These are phyloP conservation scores for Sebastes goodei DNA, from an alignment of 2,797 vertebrate genomes.

Conservation along the genomic window DNA sequence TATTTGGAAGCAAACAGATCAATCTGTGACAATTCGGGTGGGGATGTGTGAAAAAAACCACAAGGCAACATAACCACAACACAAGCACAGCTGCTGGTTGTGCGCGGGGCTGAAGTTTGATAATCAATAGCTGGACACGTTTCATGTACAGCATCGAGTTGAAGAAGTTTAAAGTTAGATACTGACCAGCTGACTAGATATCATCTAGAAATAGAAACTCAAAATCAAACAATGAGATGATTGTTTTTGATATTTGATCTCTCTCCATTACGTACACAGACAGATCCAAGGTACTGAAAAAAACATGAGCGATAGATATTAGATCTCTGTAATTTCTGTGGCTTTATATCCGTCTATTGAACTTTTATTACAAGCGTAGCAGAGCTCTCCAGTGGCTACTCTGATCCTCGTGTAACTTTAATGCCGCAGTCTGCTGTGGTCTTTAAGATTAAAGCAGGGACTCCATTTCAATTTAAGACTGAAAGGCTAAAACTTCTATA, in stretches of 20 bases:
- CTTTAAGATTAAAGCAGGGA: constrained; percentile 39
- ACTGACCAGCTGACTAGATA: neutral
- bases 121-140: neutral
- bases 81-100: neutral
- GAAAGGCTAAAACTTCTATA: constrained; percentile 29
- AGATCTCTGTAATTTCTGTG: constrained; percentile 10
- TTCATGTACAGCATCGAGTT: neutral
- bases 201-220: neutral
- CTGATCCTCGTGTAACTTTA: constrained; percentile 50
- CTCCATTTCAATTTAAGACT: constrained; percentile 43
- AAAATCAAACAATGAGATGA: neutral
- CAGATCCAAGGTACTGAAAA: neutral
- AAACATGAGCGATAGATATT: neutral
- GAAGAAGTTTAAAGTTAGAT: neutral
- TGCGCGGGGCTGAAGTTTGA: neutral
- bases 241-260: neutral
- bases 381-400: constrained; percentile 37
- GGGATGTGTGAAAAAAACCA: neutral
- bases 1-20: constrained; percentile 13
- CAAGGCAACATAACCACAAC: too few relatives aligned
- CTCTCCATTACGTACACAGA: neutral
- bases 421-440: constrained; percentile 36
- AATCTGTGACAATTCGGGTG: constrained; percentile 1
- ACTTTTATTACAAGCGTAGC: constrained; percentile 5
- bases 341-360: constrained; percentile 18